Percentiles rank a stretch among this genome's conserved stretches.
These are phyloP conservation scores for Coptodon rendalli DNA, from an alignment of 2,113 vertebrate species.

Conservation along the genomic window DNA sequence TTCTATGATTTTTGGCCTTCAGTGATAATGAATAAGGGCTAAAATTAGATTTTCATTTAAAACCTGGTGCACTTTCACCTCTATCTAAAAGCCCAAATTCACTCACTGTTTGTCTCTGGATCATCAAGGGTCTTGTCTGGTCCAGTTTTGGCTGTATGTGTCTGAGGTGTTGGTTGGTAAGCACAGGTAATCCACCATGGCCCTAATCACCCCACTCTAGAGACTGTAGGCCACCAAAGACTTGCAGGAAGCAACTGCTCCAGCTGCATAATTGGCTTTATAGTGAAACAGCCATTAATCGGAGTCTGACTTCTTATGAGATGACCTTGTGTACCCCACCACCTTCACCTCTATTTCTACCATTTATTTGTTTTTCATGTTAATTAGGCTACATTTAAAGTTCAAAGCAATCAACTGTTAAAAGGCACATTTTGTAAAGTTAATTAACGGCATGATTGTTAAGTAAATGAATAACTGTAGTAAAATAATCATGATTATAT, in stretches of 20 bases:
- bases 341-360: not conserved
- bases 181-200: not conserved
- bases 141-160: not conserved
- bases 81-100: not conserved
- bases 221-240: not conserved
- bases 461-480: not conserved
- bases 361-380: not conserved
- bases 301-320: not conserved
- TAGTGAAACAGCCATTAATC: not conserved
- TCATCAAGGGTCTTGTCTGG: not conserved
- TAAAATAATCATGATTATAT: not conserved
- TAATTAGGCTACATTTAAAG: not conserved
- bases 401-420: not conserved
- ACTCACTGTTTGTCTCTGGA: not conserved
- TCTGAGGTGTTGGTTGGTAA: not conserved
- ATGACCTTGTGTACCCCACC: not conserved
- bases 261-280: not conserved
- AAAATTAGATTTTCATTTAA: not conserved
- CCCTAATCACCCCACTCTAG: not conserved
- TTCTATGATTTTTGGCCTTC: not conserved
- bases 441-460: not conserved
- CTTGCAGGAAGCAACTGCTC: not conserved
- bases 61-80: not conserved
- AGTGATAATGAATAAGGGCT: not conserved
- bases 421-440: not conserved